These are phyloP conservation scores for Pitangus sulphuratus DNA, from an alignment of 2,797 vertebrate species.

Conservation along the genomic window DNA sequence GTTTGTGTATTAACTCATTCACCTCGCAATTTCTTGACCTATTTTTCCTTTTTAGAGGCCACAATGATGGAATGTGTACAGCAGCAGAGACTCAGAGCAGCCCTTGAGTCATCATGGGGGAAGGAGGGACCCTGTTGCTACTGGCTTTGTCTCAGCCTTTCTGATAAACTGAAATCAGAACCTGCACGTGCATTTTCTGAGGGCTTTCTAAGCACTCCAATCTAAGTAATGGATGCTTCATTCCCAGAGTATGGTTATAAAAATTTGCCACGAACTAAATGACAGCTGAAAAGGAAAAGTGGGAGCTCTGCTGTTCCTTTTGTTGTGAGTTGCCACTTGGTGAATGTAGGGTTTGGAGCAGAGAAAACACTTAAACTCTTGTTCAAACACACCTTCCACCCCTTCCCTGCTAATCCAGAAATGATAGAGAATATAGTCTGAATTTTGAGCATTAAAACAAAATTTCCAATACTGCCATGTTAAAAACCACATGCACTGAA, in stretches of 20 bases:
- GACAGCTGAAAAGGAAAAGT: background rate
- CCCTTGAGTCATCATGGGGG: background rate
- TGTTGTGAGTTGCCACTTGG: background rate
- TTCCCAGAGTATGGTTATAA: background rate
- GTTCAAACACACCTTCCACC: background rate
- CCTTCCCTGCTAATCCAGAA: background rate
- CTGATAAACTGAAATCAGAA: background rate
- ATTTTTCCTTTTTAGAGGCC: conserved; percentile 26
- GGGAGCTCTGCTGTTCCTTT: background rate
- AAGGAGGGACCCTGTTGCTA: background rate
- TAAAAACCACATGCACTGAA: background rate
- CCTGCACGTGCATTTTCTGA: background rate
- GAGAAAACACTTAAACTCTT: background rate
- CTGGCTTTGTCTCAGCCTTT: background rate
- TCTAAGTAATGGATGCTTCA: background rate
- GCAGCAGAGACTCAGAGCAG: background rate
- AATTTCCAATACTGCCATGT: background rate
- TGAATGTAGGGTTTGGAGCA: background rate
- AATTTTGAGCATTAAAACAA: background rate
- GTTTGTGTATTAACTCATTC: conserved; percentile 33
- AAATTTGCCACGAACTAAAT: background rate
- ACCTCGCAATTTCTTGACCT: conserved; percentile 41
- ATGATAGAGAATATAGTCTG: background rate
- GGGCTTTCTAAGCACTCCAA: background rate
- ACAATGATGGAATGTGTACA: background rate